These are phyloP conservation scores for Vireo altiloquus DNA, from an alignment of 2,113 vertebrate species.

Conservation along the genomic window DNA sequence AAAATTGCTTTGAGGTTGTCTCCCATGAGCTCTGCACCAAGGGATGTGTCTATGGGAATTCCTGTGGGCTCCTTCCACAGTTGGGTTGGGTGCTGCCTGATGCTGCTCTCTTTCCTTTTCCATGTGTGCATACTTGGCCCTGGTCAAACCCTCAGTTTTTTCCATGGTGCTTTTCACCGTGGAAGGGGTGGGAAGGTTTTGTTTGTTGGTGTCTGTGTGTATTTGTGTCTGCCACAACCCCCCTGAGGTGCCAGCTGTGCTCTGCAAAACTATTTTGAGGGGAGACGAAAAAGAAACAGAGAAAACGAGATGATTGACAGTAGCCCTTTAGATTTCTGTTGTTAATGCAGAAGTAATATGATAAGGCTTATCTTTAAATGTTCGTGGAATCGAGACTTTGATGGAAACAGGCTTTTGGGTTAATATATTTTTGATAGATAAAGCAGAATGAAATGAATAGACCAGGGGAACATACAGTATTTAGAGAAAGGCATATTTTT, in stretches of 20 bases:
- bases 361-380: constrained; percentile 83
- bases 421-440: constrained; percentile 83
- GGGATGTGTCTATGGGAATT: neutral
- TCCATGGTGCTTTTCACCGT: accelerated
- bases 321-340: constrained; percentile 68
- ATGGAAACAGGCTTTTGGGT: constrained; percentile 77
- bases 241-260: neutral
- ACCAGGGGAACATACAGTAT: constrained; percentile 10
- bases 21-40: accelerated
- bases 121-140: neutral
- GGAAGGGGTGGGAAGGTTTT: neutral
- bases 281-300: neutral
- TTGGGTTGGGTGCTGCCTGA: neutral
- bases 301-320: constrained; percentile 59
- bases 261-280: constrained; percentile 19
- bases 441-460: constrained; percentile 65
- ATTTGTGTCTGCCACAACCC: neutral
- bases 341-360: constrained; percentile 76
- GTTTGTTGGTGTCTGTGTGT: neutral
- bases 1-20: neutral
- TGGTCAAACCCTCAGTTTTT: neutral
- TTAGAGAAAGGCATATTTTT: constrained; percentile 46
- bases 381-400: constrained; percentile 77
- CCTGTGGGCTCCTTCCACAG: accelerated
- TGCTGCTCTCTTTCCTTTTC: neutral